Conservation (phyloP, 2,888 invertebrate genomes). For the Acrocyrtus sp. region DNA sequence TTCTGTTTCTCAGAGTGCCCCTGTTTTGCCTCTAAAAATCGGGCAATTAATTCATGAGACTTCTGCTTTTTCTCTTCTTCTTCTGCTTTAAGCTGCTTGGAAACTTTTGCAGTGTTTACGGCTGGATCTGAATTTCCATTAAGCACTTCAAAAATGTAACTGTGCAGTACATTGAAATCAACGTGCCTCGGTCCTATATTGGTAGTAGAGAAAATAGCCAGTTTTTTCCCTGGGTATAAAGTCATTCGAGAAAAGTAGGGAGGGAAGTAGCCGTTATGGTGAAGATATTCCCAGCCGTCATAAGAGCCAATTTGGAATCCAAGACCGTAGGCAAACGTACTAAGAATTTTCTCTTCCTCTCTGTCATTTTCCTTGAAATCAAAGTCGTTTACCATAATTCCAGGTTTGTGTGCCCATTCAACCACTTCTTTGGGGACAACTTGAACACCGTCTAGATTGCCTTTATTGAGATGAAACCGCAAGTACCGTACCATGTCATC, state of each 20-base stretch:
- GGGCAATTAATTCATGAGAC: no score
- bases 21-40: background rate
- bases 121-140: no score
- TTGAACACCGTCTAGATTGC: slow-evolving; percentile 42
- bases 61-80: background rate
- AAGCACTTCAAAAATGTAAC: slow-evolving; percentile 16
- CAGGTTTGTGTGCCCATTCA: background rate
- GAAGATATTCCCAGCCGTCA: slow-evolving; percentile 26
- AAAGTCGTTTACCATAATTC: no score
- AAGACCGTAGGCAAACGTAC: slow-evolving; percentile 5
- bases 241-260: slow-evolving; percentile 28
- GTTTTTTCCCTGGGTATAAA: slow-evolving; percentile 22
- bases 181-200: slow-evolving; percentile 1
- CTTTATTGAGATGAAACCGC: slow-evolving; percentile 43
- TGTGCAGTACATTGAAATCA: background rate
- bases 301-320: slow-evolving; percentile 7
- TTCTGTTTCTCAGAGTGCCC: background rate
- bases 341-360: background rate
- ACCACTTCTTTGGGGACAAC: slow-evolving; percentile 42
- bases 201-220: slow-evolving; percentile 28
- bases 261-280: slow-evolving; percentile 41
- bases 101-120: background rate
- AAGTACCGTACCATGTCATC: slow-evolving; percentile 47
- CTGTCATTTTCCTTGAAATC: background rate
- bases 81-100: background rate